Percentiles rank a stretch among this genome's conserved stretches.
Conservation (phyloP, 2,113 vertebrate genomes). For the Illadopsis cleaveri region DNA sequence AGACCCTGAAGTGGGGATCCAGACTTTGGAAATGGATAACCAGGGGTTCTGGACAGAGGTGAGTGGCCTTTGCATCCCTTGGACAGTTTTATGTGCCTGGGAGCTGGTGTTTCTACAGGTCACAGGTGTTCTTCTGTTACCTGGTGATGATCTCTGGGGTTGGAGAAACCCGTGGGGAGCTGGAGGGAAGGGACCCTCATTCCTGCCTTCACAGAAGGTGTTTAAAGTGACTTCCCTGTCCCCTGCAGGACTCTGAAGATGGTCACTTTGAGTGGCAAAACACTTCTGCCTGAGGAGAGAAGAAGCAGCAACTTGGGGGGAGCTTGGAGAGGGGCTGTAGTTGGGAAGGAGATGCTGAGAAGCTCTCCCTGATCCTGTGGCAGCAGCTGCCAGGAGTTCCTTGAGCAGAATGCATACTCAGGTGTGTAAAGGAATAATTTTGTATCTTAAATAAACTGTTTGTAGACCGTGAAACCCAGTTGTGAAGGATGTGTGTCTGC, state of each 20-base stretch:
- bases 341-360: neutral
- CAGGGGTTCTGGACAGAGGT: neutral
- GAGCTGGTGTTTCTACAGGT: neutral
- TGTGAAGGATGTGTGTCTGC: neutral
- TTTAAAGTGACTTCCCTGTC: neutral
- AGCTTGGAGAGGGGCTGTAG: neutral
- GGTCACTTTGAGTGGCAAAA: rapidly evolving
- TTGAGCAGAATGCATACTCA: neutral
- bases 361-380: rapidly evolving
- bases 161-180: neutral
- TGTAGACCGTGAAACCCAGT: neutral
- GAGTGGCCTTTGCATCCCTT: neutral
- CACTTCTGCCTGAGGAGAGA: neutral
- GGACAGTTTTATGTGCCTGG: neutral
- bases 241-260: neutral
- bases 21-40: constrained; percentile 51
- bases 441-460: neutral
- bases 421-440: neutral
- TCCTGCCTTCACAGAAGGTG: too few relatives aligned
- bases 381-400: neutral
- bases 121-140: neutral
- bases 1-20: neutral
- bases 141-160: neutral
- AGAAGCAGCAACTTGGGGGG: neutral
- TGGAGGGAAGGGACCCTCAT: neutral